Percentiles rank a stretch among this genome's conserved stretches.
Conservation (phyloP, 2,113 vertebrate genomes). For the Menidia beryllina region DNA sequence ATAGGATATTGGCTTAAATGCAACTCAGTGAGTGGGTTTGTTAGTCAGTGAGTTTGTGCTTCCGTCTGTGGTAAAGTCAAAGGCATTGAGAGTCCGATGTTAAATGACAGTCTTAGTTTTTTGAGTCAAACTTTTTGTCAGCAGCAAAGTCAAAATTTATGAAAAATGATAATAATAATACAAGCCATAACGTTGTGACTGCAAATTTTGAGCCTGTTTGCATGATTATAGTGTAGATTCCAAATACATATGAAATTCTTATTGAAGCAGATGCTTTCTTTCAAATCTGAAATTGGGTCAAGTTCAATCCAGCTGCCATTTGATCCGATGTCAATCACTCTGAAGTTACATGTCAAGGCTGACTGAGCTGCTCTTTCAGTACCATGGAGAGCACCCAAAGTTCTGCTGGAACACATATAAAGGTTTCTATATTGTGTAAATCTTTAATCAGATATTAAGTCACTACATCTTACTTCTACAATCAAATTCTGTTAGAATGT, state of each 20-base stretch:
- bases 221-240: conserved; percentile 8
- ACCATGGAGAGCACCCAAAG: conserved; percentile 71
- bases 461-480: conserved; percentile 37
- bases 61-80: conserved; percentile 41
- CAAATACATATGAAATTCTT: conserved; percentile 28
- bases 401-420: conserved; percentile 16
- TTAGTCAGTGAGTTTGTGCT: background rate
- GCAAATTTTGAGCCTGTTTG: conserved; percentile 1
- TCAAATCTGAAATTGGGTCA: conserved; percentile 72
- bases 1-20: conserved; percentile 51
- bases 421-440: conserved; percentile 10
- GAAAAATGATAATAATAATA: background rate
- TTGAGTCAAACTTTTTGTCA: conserved; percentile 50
- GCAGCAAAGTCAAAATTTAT: conserved; percentile 20
- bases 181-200: background rate
- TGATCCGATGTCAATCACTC: conserved; percentile 62
- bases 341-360: conserved; percentile 31
- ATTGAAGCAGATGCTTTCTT: conserved; percentile 62
- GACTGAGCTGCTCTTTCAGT: conserved; percentile 72
- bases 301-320: conserved; percentile 62
- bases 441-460: conserved; percentile 31
- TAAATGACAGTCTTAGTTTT: conserved; percentile 44
- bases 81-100: conserved; percentile 46
- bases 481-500: background rate
- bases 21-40: conserved; percentile 10